Percentiles rank a stretch among this genome's conserved stretches.
phyloP scores from a whole-genome alignment of 1,140 invertebrate species.

The Maniola jurtina region DNA sequence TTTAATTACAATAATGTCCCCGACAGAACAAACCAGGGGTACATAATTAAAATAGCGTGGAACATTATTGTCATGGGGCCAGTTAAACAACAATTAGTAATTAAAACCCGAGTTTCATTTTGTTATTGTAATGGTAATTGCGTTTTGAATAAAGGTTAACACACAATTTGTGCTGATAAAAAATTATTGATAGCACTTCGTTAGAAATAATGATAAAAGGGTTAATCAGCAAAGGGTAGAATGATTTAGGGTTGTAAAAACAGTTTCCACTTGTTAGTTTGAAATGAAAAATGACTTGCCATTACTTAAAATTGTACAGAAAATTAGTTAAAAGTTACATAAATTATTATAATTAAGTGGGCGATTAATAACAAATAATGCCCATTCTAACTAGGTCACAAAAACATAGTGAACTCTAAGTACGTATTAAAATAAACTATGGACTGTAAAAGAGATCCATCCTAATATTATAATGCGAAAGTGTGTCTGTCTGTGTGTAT shows the following conservation, averaged over 20 bases:
- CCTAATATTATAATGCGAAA: no score
- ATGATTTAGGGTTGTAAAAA: neutral
- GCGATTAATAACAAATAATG: no score
- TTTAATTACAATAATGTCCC: neutral
- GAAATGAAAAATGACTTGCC: neutral
- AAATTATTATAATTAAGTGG: no score
- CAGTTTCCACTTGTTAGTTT: neutral
- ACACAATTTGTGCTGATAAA: conserved; percentile 22
- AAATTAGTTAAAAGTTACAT: no score
- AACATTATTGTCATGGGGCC: conserved; percentile 41
- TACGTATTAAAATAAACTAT: no score
- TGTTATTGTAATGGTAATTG: conserved; percentile 30
- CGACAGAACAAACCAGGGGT: conserved; percentile 23
- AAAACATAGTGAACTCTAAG: no score
- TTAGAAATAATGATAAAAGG: neutral
- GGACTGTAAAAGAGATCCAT: no score
- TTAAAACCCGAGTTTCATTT: conserved; percentile 41
- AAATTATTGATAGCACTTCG: conserved; percentile 5
- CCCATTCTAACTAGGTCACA: no score
- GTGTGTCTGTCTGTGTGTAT: no score
- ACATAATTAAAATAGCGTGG: conserved; percentile 47
- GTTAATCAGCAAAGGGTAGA: neutral
- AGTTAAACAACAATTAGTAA: conserved; percentile 48
- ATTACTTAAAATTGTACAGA: neutral
- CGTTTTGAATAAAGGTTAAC: conserved; percentile 24